A percentile compares a stretch with the other conserved stretches of the same genome.
phyloP scores from a whole-genome alignment of 1,140 invertebrate genomes.

The Psix sp. region DNA sequence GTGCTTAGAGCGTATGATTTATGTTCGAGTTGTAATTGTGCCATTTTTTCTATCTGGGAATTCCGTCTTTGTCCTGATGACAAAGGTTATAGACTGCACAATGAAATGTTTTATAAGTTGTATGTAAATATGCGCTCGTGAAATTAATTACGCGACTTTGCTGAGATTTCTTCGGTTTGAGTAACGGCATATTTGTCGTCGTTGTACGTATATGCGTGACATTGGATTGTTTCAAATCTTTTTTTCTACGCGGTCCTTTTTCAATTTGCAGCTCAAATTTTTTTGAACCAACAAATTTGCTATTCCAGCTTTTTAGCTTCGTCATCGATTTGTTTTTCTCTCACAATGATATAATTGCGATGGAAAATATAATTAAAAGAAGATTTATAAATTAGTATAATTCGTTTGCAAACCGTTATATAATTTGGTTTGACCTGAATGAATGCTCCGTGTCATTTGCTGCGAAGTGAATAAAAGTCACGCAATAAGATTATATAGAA shows the following conservation, averaged over 20 bases:
- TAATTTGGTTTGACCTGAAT: slow-evolving; percentile 50
- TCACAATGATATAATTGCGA: slow-evolving; percentile 9
- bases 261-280: no score
- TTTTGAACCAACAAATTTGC: no score
- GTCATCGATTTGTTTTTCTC: slow-evolving; percentile 12
- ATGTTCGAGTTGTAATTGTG: slow-evolving; percentile 21
- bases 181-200: slow-evolving; percentile 17
- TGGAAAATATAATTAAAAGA: slow-evolving; percentile 44
- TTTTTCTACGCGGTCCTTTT: no score
- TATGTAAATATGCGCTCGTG: slow-evolving; percentile 19
- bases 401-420: slow-evolving; percentile 44
- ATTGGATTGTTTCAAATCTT: no score
- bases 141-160: slow-evolving; percentile 17
- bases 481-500: slow-evolving; percentile 53
- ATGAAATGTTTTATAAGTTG: slow-evolving; percentile 10
- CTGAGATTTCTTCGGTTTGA: not conserved
- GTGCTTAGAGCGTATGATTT: slow-evolving; percentile 34
- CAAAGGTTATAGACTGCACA: slow-evolving; percentile 35
- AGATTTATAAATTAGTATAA: slow-evolving; percentile 47
- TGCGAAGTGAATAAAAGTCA: slow-evolving; percentile 51
- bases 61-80: slow-evolving; percentile 24
- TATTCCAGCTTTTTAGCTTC: no score
- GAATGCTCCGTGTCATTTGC: slow-evolving; percentile 42
- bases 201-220: no score
- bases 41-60: slow-evolving; percentile 44